phyloP scores from a whole-genome alignment of 2,113 vertebrate species.

The Lasiurus cinereus region DNA sequence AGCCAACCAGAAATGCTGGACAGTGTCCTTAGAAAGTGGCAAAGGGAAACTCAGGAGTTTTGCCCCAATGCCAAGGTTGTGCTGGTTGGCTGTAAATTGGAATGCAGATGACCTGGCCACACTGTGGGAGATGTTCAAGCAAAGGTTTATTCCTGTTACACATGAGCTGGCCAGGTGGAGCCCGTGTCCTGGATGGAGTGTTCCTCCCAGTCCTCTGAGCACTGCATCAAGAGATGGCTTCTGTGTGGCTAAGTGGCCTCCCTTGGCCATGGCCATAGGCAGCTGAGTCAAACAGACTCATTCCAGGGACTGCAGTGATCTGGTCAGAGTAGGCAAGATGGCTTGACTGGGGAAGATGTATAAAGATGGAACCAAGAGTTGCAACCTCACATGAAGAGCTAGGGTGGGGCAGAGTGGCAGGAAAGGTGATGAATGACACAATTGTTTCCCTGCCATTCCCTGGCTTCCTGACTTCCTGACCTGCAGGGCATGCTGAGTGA shows the following conservation, averaged over 20 bases:
- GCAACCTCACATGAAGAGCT: conserved; percentile 94
- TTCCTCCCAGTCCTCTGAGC: conserved; percentile 95
- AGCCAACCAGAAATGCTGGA: conserved; percentile 97
- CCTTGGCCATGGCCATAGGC: conserved; percentile 90
- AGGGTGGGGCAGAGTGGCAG: neutral
- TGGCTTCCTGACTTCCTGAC: neutral
- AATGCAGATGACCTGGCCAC: conserved; percentile 97
- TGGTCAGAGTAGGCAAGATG: conserved; percentile 92
- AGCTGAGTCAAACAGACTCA: conserved; percentile 94
- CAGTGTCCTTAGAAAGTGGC: conserved; percentile 98
- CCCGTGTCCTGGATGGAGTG: conserved; percentile 96
- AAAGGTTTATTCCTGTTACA: conserved; percentile 96
- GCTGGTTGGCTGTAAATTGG: conserved; percentile 97
- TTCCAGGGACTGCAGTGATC: conserved; percentile 94
- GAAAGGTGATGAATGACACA: neutral
- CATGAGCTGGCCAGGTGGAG: conserved; percentile 95
- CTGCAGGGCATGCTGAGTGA: neutral
- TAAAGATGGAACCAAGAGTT: conserved; percentile 98
- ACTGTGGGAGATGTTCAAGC: conserved; percentile 96
- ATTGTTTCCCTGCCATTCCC: neutral
- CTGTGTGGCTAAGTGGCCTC: conserved; percentile 96
- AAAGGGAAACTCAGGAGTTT: conserved; percentile 97
- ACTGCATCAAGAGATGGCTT: conserved; percentile 97
- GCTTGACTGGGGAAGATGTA: conserved; percentile 92
- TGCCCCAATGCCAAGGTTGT: conserved; percentile 96